Evolutionary conservation across 1,140 invertebrate genomes (phyloP).

Genomic region (Spodoptera litura): DNA sequence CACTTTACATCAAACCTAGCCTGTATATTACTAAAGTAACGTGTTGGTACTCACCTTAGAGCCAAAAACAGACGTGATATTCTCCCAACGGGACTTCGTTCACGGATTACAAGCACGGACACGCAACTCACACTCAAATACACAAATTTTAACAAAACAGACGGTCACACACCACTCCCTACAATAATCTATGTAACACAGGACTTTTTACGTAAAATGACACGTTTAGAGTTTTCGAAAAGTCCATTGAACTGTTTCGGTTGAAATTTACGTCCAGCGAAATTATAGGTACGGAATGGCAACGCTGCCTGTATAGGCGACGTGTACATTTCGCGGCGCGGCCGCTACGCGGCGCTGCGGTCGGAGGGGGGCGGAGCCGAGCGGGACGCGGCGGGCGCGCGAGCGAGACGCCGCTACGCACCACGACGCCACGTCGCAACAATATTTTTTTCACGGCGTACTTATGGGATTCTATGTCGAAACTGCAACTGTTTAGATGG

Average conservation of each 20-base stretch:
- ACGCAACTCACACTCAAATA: conserved; percentile 77
- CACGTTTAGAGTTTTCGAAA: conserved; percentile 82
- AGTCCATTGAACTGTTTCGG: conserved; percentile 86
- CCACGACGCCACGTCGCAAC: conserved; percentile 70
- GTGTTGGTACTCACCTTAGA: conserved; percentile 73
- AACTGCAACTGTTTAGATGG: conserved; percentile 73
- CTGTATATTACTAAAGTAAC: conserved; percentile 22
- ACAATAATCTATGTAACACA: conserved; percentile 71
- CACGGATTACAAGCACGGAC: conserved; percentile 78
- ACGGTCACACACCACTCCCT: conserved; percentile 76
- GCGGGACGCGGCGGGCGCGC: conserved; percentile 65
- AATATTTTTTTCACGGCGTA: conserved; percentile 74
- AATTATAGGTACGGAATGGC: conserved; percentile 86
- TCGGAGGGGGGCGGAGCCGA: conserved; percentile 74
- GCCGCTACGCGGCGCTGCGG: conserved; percentile 76
- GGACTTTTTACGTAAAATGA: conserved; percentile 74
- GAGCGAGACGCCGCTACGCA: conserved; percentile 63
- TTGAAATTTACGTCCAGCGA: conserved; percentile 86
- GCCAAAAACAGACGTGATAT: conserved; percentile 68
- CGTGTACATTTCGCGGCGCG: conserved; percentile 72
- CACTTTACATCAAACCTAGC: conserved; percentile 8
- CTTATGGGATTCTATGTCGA: conserved; percentile 73
- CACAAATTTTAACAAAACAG: conserved; percentile 75
- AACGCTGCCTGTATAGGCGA: conserved; percentile 82
- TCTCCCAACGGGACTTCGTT: conserved; percentile 72